These are phyloP conservation scores for Leptinotarsa tumamoca DNA, from an alignment of 2,888 invertebrate genomes.

Conservation along the genomic window DNA sequence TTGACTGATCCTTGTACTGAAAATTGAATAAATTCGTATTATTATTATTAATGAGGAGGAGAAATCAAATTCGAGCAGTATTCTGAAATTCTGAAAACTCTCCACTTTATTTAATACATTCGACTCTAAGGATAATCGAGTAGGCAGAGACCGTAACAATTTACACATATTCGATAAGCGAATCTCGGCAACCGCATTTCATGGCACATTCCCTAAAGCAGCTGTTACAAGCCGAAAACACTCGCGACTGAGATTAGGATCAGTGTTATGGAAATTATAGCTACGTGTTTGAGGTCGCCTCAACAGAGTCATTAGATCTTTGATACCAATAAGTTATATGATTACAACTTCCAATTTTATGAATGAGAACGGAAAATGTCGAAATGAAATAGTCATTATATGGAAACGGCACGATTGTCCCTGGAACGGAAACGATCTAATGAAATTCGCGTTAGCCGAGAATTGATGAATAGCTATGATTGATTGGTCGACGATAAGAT, in stretches of 20 bases:
- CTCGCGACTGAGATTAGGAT: constrained; percentile 28
- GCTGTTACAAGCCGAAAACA: constrained; percentile 20
- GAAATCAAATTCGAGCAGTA: too few relatives aligned
- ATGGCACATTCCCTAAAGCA: constrained; percentile 5
- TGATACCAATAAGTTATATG: constrained; percentile 16
- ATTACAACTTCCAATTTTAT: constrained; percentile 9
- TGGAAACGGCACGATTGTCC: not conserved
- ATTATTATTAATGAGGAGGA: too few relatives aligned
- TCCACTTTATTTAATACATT: too few relatives aligned
- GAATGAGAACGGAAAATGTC: constrained; percentile 4
- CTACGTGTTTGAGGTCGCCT: constrained; percentile 7
- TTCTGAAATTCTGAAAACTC: too few relatives aligned
- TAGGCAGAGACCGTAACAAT: not conserved
- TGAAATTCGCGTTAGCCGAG: not conserved
- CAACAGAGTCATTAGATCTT: constrained; percentile 22
- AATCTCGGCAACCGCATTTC: constrained; percentile 1
- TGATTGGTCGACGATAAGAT: not conserved
- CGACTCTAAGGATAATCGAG: not conserved
- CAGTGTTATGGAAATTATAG: constrained; percentile 33
- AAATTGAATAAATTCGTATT: too few relatives aligned
- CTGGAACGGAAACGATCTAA: not conserved
- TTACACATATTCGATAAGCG: not conserved
- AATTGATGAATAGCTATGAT: not conserved
- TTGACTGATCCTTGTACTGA: too few relatives aligned
- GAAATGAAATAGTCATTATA: constrained; percentile 8